Conservation (phyloP, 2,113 vertebrate species). For the Pterophyllum scalare region DNA sequence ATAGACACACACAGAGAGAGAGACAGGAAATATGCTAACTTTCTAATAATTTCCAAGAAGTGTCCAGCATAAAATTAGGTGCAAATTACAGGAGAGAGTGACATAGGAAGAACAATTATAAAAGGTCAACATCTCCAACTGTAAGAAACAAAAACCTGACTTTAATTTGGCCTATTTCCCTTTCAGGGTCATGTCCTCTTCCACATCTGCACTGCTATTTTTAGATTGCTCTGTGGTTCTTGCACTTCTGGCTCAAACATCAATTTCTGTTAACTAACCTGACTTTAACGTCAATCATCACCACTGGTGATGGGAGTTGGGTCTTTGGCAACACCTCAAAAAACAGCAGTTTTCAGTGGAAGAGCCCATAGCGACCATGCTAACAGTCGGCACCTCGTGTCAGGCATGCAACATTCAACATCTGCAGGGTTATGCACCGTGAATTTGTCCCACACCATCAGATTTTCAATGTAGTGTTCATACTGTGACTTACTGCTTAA, state of each 20-base stretch:
- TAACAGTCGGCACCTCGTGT: not conserved
- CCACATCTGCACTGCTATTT: not conserved
- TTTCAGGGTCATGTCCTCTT: not conserved
- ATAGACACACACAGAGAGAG: not conserved
- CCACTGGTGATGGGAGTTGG: not conserved
- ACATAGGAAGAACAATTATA: not conserved
- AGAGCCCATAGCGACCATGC: not conserved
- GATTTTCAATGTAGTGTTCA: not conserved
- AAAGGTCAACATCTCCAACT: not conserved
- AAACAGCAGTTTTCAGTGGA: not conserved
- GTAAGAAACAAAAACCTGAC: not conserved
- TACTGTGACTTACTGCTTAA: not conserved
- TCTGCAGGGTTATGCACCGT: not conserved
- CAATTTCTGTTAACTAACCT: not conserved
- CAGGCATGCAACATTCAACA: not conserved
- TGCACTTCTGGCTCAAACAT: slow-evolving; percentile 5
- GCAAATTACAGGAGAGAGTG: slow-evolving; percentile 1
- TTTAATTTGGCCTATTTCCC: not conserved
- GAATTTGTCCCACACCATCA: not conserved
- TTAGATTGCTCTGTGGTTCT: not conserved
- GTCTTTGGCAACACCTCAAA: not conserved
- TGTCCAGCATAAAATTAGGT: not conserved
- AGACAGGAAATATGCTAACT: slow-evolving; percentile 7
- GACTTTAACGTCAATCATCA: not conserved
- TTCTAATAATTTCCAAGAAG: not conserved